Evolutionary conservation across 2,113 vertebrate genomes (phyloP).

Genomic region (Desmodus rotundus): DNA sequence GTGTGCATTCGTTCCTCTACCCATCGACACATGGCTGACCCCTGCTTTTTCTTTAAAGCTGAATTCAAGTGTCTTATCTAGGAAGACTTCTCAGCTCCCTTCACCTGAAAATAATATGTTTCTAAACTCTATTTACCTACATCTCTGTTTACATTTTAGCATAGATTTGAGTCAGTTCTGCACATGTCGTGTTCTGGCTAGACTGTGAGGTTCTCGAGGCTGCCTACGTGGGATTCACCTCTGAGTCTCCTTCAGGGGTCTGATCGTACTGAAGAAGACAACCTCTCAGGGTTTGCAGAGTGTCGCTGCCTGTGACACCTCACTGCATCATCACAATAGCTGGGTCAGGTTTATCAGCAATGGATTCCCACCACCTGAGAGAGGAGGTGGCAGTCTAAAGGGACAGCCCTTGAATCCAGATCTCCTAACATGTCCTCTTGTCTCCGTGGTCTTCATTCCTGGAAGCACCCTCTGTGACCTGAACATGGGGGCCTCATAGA

Average conservation of each 20-base stretch:
- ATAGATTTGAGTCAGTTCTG: background rate
- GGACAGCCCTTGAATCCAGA: background rate
- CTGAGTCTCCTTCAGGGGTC: background rate
- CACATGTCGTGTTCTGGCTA: background rate
- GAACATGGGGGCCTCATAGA: background rate
- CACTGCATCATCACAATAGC: background rate
- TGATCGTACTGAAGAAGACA: background rate
- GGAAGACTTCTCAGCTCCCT: background rate
- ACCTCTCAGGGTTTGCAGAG: background rate
- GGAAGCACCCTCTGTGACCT: background rate
- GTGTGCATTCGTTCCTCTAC: background rate
- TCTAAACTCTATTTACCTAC: background rate
- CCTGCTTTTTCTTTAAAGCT: background rate
- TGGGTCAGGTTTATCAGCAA: background rate
- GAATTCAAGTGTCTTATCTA: background rate
- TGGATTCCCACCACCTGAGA: background rate
- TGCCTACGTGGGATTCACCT: background rate
- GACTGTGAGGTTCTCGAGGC: background rate
- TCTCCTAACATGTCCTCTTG: background rate
- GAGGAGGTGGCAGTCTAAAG: background rate
- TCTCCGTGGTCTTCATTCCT: background rate
- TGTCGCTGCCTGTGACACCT: background rate
- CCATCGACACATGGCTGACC: background rate
- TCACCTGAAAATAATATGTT: background rate
- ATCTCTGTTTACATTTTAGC: background rate